phyloP scores from a whole-genome alignment of 2,888 invertebrate genomes.

The Eristalis arbustorum region DNA sequence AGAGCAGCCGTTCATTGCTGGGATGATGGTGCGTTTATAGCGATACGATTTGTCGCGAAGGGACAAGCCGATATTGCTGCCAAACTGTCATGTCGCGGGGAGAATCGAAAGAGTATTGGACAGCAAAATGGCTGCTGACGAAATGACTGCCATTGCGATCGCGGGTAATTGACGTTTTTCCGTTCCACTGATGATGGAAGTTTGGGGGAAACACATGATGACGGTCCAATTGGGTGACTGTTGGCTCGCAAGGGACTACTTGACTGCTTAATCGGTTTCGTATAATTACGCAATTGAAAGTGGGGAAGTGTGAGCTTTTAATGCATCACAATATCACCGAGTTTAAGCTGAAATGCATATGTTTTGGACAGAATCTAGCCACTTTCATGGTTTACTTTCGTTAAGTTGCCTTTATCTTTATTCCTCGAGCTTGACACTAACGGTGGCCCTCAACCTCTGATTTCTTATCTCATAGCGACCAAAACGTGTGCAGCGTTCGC shows the following conservation, averaged over 20 bases:
- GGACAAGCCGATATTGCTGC: conserved; percentile 40
- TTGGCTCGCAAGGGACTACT: conserved; percentile 28
- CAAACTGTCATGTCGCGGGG: background rate
- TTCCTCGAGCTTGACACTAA: too few relatives aligned
- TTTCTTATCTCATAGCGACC: too few relatives aligned
- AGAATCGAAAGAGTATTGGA: conserved; percentile 1
- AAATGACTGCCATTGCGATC: conserved; percentile 56
- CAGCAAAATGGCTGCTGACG: conserved; percentile 61
- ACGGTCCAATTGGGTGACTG: conserved; percentile 17
- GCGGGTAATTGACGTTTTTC: conserved; percentile 35
- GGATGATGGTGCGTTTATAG: conserved; percentile 58
- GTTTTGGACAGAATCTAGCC: too few relatives aligned
- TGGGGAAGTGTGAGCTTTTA: background rate
- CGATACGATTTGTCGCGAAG: conserved; percentile 56
- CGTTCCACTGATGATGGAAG: conserved; percentile 11
- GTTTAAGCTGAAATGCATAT: too few relatives aligned
- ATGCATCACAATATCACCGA: too few relatives aligned
- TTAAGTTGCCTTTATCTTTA: too few relatives aligned
- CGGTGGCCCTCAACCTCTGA: too few relatives aligned
- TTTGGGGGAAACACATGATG: conserved; percentile 38
- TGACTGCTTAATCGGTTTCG: conserved; percentile 27
- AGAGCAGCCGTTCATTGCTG: background rate
- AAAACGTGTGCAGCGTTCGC: too few relatives aligned
- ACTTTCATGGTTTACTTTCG: too few relatives aligned
- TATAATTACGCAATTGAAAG: conserved; percentile 7